These are phyloP conservation scores for Natrix natrix DNA, from an alignment of 2,797 vertebrate genomes.

Conservation along the genomic window DNA sequence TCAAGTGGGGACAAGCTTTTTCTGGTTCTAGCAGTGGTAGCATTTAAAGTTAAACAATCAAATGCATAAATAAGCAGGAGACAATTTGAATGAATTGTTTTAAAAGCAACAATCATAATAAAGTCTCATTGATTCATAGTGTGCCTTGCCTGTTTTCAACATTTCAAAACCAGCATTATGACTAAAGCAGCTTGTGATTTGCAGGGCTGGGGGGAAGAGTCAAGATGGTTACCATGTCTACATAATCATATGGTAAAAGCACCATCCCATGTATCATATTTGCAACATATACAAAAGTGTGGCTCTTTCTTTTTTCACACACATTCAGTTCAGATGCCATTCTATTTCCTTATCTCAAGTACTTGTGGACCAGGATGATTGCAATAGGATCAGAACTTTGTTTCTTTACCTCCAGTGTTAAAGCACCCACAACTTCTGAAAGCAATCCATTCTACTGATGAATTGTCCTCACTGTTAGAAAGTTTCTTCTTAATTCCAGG, in stretches of 20 bases:
- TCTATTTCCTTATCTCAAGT: no score
- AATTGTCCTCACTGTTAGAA: no score
- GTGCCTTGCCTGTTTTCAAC: neutral
- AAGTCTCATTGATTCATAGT: neutral
- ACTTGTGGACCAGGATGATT: no score
- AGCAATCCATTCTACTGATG: no score
- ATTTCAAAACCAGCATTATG: neutral
- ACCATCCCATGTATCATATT: neutral
- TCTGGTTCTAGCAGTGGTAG: neutral
- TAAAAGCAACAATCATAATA: neutral
- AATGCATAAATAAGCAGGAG: neutral
- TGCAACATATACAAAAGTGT: neutral
- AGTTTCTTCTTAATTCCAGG: no score
- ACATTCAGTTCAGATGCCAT: neutral
- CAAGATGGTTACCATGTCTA: neutral
- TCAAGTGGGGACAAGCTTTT: neutral
- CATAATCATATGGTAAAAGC: neutral
- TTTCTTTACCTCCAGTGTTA: no score
- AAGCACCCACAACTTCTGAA: no score
- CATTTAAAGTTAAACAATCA: neutral
- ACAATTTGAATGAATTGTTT: neutral
- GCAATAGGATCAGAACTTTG: no score
- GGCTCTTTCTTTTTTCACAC: neutral
- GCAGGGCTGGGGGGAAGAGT: neutral
- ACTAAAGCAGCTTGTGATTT: neutral